Base-by-base conservation (phyloP, 2,797 vertebrate species). In the Gymnocypris eckloni region DNA sequence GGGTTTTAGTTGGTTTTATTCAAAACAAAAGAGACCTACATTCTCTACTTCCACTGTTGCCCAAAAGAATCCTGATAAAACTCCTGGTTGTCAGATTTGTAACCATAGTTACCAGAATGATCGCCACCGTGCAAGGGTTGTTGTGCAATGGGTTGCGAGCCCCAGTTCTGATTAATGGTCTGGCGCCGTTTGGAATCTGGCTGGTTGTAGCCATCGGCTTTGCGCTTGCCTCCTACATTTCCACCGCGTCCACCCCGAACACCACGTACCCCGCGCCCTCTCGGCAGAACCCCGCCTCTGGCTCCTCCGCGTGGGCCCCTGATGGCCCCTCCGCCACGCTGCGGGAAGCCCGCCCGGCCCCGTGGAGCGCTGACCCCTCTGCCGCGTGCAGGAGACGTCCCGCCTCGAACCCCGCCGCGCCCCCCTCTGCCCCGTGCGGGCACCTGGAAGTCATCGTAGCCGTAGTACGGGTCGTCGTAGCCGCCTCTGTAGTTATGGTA, bases 151-250 rank as follows among this genome's bases (percentile, higher is more conserved):
- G 98, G 98, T 96, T 98, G 97, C 94, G 98, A 98, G 96, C 98
- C 98, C 98, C 98, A 99, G 98, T 98, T 99, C 97, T 99, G 98
- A 98, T 98, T 98, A 97, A 96, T 97, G 97, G 97, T 98, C 97
- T 99, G 98, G 95, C 97, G 98, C 92, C 98, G 97, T 96, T 99
- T 99, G 97, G 98, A 98, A 97, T 99, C 98, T 96, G 98, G 98
- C 96, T 99, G 98, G 98, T 96, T 99, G 98, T 99, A 98, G 95
- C 97, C 97, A 93, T 99, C 98, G 96, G 98, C 98, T 98, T 99
- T 99, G 97, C 98, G 98, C 96, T 99, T 99, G 96, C 98, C 98
- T 98, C 97, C 98, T 96, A 99, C 97, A 98, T 98, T 98, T 97
- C 97, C 98, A 97, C 98, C 98, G 97, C 98, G 97, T 96, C 97